phyloP scores from a whole-genome alignment of 2,888 invertebrate species.

The Polydrusus tereticollis region DNA sequence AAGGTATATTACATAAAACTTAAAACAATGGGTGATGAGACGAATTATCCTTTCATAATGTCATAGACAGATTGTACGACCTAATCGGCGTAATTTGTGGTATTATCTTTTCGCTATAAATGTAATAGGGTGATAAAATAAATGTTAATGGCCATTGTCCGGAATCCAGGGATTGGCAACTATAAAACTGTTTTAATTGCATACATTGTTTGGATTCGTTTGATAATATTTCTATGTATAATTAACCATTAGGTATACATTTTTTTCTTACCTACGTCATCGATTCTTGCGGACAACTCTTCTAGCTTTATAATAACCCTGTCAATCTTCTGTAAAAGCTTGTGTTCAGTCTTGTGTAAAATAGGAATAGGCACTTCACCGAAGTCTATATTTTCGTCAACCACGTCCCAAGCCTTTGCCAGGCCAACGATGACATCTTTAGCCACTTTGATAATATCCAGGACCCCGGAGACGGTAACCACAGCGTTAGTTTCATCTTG shows the following conservation, averaged over 20 bases:
- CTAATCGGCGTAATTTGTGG: too few species aligned
- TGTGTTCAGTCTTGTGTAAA: constrained; percentile 73
- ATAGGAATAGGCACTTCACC: constrained; percentile 74
- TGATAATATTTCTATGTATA: neutral
- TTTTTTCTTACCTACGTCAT: constrained; percentile 55
- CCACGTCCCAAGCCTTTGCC: constrained; percentile 75
- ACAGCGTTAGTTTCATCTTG: constrained; percentile 7
- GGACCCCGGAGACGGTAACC: constrained; percentile 67
- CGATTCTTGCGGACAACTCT: constrained; percentile 62
- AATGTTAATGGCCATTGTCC: too few species aligned
- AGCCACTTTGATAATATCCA: constrained; percentile 72
- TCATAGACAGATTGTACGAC: too few species aligned
- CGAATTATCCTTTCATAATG: too few species aligned
- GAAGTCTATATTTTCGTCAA: constrained; percentile 69
- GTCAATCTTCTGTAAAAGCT: constrained; percentile 71
- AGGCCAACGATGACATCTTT: constrained; percentile 75
- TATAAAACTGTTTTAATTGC: too few species aligned
- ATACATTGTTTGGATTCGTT: too few species aligned
- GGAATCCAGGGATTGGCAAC: too few species aligned
- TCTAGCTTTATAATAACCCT: constrained; percentile 65
- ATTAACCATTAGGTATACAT: neutral
- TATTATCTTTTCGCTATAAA: too few species aligned
- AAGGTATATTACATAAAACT: too few species aligned
- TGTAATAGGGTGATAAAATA: too few species aligned
- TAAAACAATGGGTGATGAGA: too few species aligned